phyloP scores from a whole-genome alignment of 1,140 invertebrate genomes.

The Dolichoris vasculosae region DNA sequence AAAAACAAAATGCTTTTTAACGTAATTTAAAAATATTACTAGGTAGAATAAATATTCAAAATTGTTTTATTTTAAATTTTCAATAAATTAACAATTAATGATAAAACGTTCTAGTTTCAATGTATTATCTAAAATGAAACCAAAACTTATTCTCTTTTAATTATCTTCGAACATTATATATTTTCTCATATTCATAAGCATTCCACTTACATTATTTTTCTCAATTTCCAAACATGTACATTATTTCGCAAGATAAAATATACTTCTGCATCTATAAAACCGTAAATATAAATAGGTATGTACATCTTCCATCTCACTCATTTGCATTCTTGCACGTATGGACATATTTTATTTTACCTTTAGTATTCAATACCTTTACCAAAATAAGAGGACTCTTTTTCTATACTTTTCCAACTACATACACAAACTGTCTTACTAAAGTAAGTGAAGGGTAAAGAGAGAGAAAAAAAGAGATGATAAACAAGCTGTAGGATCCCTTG shows the following conservation, averaged over 20 bases:
- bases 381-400: neutral
- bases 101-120: neutral
- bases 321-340: neutral
- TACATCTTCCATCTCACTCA: neutral
- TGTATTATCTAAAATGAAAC: neutral
- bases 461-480: slow-evolving; percentile 2
- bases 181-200: neutral
- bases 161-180: neutral
- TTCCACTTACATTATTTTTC: neutral
- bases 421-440: neutral
- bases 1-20: too few relatives aligned
- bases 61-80: too few relatives aligned
- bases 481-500: slow-evolving; percentile 56
- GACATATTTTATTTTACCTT: neutral
- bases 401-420: neutral
- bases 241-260: neutral
- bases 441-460: slow-evolving; percentile 6
- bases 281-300: neutral
- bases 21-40: too few relatives aligned
- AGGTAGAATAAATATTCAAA: too few relatives aligned
- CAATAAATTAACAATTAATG: too few relatives aligned
- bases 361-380: neutral
- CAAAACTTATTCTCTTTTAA: neutral
- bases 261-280: neutral
- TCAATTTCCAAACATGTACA: neutral